These are phyloP conservation scores for Achatina immaculata DNA, from an alignment of 1,140 invertebrate species.

Conservation along the genomic window DNA sequence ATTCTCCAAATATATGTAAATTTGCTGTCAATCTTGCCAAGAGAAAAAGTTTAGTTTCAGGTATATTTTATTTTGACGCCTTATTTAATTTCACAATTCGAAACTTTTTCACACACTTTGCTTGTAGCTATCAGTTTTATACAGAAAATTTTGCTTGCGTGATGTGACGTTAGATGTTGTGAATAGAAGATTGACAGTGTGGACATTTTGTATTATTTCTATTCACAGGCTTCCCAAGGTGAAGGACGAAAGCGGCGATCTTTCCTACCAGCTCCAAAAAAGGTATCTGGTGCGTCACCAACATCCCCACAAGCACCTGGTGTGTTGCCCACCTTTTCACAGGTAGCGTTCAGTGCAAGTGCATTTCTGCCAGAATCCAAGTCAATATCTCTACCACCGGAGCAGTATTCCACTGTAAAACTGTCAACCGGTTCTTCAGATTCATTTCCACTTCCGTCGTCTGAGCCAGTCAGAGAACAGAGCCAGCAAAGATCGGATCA, in stretches of 20 bases:
- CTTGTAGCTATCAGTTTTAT: no score
- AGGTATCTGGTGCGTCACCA: slow-evolving; percentile 15
- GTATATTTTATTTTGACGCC: no score
- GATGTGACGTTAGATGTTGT: no score
- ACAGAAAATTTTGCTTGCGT: no score
- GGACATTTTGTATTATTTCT: background rate
- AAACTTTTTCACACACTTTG: no score
- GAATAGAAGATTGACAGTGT: background rate
- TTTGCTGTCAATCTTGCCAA: no score
- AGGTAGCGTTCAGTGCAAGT: slow-evolving; percentile 22
- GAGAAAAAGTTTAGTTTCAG: no score
- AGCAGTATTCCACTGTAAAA: background rate
- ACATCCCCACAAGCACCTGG: background rate
- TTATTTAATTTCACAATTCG: no score
- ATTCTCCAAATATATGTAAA: no score
- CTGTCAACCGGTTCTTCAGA: background rate
- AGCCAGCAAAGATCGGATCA: background rate
- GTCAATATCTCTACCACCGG: background rate
- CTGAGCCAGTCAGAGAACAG: background rate
- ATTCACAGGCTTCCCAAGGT: slow-evolving; percentile 47
- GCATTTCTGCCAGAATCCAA: slow-evolving; percentile 9
- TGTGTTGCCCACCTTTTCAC: background rate
- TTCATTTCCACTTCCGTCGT: background rate
- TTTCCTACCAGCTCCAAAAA: slow-evolving; percentile 52
- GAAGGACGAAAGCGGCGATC: slow-evolving; percentile 52